phyloP scores from a whole-genome alignment of 2,888 invertebrate genomes.

The Empis livida region DNA sequence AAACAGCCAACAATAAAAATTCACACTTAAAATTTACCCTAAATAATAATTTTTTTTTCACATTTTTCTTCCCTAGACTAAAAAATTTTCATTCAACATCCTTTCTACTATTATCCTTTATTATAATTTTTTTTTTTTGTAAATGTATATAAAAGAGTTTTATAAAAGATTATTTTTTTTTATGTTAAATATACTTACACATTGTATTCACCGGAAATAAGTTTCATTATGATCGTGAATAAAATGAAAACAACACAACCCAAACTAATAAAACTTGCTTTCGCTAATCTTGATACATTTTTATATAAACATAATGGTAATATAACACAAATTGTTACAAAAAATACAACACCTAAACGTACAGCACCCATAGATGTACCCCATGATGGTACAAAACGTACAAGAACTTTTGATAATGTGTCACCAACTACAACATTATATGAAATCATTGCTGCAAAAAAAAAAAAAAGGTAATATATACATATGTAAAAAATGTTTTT shows the following conservation, averaged over 20 bases:
- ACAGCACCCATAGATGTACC: conserved; percentile 35
- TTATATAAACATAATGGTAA: conserved; percentile 68
- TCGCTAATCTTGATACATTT: conserved; percentile 44
- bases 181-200: too few relatives aligned
- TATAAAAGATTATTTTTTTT: too few relatives aligned
- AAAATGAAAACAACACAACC: conserved; percentile 62
- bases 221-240: conserved; percentile 44
- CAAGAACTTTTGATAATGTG: conserved; percentile 67
- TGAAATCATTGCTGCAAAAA: conserved; percentile 65
- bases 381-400: conserved; percentile 47
- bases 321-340: conserved; percentile 59
- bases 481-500: too few relatives aligned
- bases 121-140: too few relatives aligned
- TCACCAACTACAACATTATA: conserved; percentile 81
- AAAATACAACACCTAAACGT: conserved; percentile 44
- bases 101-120: not conserved
- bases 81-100: too few relatives aligned
- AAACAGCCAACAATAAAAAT: too few relatives aligned
- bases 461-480: too few relatives aligned
- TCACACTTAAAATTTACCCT: too few relatives aligned
- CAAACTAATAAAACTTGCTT: conserved; percentile 38
- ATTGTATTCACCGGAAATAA: conserved; percentile 39
- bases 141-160: too few relatives aligned
- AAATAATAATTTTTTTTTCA: too few relatives aligned
- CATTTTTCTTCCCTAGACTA: too few relatives aligned